Evolutionary conservation across 30 jellyfish, hydroid and myxozoan genomes (phyloP).

Genomic region (Chironex yamaguchii): DNA sequence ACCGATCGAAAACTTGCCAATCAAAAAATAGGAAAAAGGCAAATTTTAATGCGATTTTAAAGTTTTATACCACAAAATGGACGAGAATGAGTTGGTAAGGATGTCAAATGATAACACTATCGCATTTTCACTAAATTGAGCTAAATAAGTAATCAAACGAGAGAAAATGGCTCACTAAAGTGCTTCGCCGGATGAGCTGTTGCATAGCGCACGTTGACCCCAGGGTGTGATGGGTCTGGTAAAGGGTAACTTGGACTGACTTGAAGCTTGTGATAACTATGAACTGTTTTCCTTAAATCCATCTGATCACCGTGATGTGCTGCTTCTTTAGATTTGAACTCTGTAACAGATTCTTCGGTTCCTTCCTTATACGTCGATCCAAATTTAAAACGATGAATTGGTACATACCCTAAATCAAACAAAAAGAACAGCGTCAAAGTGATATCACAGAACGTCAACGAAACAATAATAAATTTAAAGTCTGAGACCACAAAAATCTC

Average conservation of each 20-base stretch:
- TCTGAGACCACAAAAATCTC: no score
- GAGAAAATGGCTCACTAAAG: constrained; percentile 87
- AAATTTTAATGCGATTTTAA: no score
- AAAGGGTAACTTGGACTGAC: constrained; percentile 73
- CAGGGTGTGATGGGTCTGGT: constrained; percentile 87
- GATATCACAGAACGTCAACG: no score
- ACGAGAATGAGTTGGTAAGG: no score
- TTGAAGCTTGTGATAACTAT: constrained; percentile 50
- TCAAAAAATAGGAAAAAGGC: no score
- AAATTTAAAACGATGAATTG: constrained; percentile 79
- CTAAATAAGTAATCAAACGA: no score
- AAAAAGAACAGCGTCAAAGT: neutral
- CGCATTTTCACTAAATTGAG: no score
- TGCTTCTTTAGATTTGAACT: constrained; percentile 52
- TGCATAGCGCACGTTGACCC: constrained; percentile 82
- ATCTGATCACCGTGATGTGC: constrained; percentile 27
- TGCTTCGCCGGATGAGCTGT: constrained; percentile 76
- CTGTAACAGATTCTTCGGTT: constrained; percentile 85
- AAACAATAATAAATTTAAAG: no score
- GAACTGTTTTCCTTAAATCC: constrained; percentile 53
- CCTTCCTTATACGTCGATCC: constrained; percentile 92
- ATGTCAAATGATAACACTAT: no score
- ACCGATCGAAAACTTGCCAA: no score
- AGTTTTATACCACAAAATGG: no score
- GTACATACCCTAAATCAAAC: constrained; percentile 81